These are phyloP conservation scores for zebrafish (Danio rerio) DNA, from an alignment of 2,113 vertebrate species.

Conservation along the genomic window GRCz12tu NC_133198.1:21505501-21506000, in stretches of 20 bases:
- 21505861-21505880: no score
- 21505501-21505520: not conserved
- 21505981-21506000: no score
- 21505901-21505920: no score
- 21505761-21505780: no score
- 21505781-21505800: no score
- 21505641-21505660: constrained; percentile 74
- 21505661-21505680: constrained; percentile 73
- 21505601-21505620: constrained; percentile 60
- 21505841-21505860: no score
- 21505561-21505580: not conserved
- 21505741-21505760: not conserved
- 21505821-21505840: no score
- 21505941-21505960: no score
- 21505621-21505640: constrained; percentile 77
- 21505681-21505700: constrained; percentile 76
- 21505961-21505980: no score
- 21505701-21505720: constrained; percentile 78
- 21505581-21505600: constrained; percentile 57
- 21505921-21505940: no score
- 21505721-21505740: constrained; percentile 80
- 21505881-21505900: no score
- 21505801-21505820: no score
- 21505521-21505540: not conserved
- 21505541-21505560: not conserved